Percentiles rank a stretch among this genome's conserved stretches.
Conservation (phyloP, 2,113 vertebrate genomes). For the Hyperopisus bebe region DNA sequence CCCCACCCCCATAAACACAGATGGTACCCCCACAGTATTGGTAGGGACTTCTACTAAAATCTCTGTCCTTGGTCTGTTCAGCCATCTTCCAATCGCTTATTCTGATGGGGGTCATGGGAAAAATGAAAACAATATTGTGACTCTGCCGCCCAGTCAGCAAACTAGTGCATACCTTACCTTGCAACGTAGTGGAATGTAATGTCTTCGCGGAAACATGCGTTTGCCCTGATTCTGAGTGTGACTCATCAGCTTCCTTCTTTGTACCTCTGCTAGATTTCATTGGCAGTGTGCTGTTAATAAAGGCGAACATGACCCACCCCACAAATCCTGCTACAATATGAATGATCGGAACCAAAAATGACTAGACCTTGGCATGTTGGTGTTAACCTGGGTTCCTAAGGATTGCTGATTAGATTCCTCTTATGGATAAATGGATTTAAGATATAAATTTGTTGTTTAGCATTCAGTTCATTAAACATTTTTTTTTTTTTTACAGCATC, state of each 20-base stretch:
- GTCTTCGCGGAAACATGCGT: not conserved
- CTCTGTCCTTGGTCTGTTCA: not conserved
- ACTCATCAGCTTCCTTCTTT: not conserved
- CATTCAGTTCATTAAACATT: not conserved
- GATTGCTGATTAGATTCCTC: not conserved
- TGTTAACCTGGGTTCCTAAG: not conserved
- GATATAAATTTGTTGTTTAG: not conserved
- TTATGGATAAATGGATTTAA: not conserved
- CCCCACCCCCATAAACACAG: not conserved
- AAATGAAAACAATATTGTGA: not conserved
- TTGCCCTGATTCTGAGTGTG: not conserved
- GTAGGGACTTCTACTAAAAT: not conserved
- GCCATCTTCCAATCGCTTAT: not conserved
- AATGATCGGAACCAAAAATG: not conserved
- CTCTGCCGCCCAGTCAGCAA: not conserved
- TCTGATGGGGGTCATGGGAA: not conserved
- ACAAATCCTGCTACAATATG: not conserved
- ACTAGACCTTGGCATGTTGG: not conserved
- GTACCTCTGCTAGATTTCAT: not conserved
- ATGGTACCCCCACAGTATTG: not conserved
- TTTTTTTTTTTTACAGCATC: not conserved
- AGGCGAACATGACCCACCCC: too few species aligned
- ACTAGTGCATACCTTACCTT: too few species aligned
- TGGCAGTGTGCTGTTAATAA: not conserved
- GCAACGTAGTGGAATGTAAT: not conserved